Evolutionary conservation across 2,888 invertebrate species (phyloP).

Genomic region (Hydriomena furcata): DNA sequence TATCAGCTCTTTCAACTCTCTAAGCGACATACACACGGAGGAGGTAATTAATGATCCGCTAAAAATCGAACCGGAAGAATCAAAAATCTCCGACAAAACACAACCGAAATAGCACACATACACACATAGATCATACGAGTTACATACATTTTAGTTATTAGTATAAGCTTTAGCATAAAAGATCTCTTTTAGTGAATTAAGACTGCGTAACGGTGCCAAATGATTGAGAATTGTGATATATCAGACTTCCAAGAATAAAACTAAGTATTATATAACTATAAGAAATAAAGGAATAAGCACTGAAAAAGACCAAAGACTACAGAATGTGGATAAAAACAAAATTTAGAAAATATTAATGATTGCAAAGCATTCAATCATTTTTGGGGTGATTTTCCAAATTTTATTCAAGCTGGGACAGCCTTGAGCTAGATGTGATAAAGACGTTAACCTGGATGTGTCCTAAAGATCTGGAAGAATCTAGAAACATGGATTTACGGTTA

Average conservation of each 20-base stretch:
- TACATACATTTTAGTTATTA: neutral
- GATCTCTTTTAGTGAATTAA: neutral
- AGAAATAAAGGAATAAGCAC: neutral
- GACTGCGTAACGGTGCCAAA: conserved; percentile 6
- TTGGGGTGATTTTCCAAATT: too few species aligned
- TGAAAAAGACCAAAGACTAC: neutral
- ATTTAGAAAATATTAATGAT: too few species aligned
- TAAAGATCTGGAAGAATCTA: too few species aligned
- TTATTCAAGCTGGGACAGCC: too few species aligned
- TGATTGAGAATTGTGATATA: conserved; percentile 6
- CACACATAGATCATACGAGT: neutral
- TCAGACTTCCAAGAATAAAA: neutral
- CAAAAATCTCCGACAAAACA: conserved; percentile 1
- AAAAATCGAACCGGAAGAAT: conserved; percentile 9
- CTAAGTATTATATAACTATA: neutral
- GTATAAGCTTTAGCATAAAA: conserved; percentile 1
- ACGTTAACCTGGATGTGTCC: too few species aligned
- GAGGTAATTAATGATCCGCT: conserved; percentile 43
- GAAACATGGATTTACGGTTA: too few species aligned
- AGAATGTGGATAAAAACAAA: neutral
- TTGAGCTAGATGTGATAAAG: too few species aligned
- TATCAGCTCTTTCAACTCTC: conserved; percentile 37
- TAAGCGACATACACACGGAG: conserved; percentile 43
- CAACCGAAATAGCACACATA: conserved; percentile 2
- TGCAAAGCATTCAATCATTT: too few species aligned